These are phyloP conservation scores for Esox lucius DNA, from an alignment of 2,797 vertebrate genomes.

Conservation along the genomic window DNA sequence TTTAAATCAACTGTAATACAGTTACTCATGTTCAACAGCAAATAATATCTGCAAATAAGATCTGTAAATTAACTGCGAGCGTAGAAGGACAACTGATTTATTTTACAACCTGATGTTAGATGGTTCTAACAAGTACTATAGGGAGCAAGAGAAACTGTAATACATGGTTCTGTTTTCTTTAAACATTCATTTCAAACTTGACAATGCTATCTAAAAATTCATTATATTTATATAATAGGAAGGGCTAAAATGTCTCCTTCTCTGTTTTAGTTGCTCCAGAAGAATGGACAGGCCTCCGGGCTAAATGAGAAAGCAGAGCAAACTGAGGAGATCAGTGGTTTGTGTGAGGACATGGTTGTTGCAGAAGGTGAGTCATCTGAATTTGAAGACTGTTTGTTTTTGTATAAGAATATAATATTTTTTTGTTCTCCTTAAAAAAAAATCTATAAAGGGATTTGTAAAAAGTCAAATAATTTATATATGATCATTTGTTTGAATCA, in stretches of 20 bases:
- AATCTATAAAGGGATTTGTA: not conserved
- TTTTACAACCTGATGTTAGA: too few relatives aligned
- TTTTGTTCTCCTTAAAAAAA: not conserved
- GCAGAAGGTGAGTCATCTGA: conserved; percentile 63
- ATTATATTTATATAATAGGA: not conserved
- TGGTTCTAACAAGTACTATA: too few relatives aligned
- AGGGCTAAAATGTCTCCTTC: conserved; percentile 5
- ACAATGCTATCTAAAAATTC: too few relatives aligned
- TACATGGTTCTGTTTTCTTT: too few relatives aligned
- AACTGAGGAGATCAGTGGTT: conserved; percentile 52
- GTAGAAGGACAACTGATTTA: too few relatives aligned
- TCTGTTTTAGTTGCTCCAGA: conserved; percentile 74
- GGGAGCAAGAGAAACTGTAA: too few relatives aligned
- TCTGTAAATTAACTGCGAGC: too few relatives aligned
- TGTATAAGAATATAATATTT: not conserved
- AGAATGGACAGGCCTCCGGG: conserved; percentile 76
- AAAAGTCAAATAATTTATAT: not conserved
- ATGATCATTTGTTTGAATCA: not conserved
- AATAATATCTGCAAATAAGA: too few relatives aligned
- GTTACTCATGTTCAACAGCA: too few relatives aligned
- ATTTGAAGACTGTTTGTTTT: not conserved
- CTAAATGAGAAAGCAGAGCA: conserved; percentile 67
- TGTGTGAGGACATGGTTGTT: conserved; percentile 59
- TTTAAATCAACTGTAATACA: too few relatives aligned
- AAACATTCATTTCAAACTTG: too few relatives aligned